Base-by-base conservation (phyloP, 2,113 vertebrate species). In the Tonatia bakeri region DNA sequence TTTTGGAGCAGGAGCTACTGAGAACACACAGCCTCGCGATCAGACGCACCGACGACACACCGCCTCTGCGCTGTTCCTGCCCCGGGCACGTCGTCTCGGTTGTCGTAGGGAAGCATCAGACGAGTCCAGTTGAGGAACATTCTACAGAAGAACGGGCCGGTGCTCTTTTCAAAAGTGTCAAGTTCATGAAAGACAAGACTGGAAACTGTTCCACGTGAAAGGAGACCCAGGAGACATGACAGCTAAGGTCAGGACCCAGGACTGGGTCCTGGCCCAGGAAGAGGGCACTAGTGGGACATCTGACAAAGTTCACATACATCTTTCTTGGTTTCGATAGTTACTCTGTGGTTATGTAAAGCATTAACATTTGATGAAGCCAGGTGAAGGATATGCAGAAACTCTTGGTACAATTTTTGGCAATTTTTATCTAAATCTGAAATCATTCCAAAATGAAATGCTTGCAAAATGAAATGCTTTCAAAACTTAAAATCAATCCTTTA, bases 391-490 rank as follows among this genome's bases (percentile, higher is more conserved):
- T 65, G 28, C 15, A 79, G 40, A 12, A 76, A 75, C n/a, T 87
- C 79, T 96, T 69, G 33, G 10, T 47, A 64, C 64, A 79, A 6
- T 28, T 92, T 92, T 67, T 52, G 69, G 10, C 76, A 31, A 2
- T 43, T 80, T 95, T 81, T 96, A 95, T 69, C 69, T 64, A 81
- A 94, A 69, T 45, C n/a, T 56, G n/a, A 94, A 91, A 67, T 93
- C 56, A 91, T 88, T 83, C 93, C 45, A 79, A 65, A 90, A 64
- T 45, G 7, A 87, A 75, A 45, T 38, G 5, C 33, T 94, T 94
- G 40, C 5, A 80, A 70, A 93, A 69, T n/a, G n/a, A 87, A 75
- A 45, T 38, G 5, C 33, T 94, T 94, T 47, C 5, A 80, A 70
- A 93, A 69, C 52, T 50, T 56, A 15, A 38, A 85, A 89, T 40